Conservation (phyloP, 2,113 vertebrate genomes). For the Gnathonemus longibarbis region DNA sequence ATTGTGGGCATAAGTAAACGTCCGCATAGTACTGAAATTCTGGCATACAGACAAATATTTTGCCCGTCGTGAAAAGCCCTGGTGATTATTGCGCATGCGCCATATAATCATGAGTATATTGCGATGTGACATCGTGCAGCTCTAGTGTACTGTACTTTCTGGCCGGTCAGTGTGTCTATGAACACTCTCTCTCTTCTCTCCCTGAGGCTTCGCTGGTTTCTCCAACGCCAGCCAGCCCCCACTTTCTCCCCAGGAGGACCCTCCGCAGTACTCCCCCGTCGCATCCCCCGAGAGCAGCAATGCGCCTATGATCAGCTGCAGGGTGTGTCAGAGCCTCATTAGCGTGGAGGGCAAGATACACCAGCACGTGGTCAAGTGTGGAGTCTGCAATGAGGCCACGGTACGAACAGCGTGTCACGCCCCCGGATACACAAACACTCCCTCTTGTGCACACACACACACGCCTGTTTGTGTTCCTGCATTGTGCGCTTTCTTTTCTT, state of each 20-base stretch:
- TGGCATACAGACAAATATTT: too few species aligned
- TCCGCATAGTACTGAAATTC: too few species aligned
- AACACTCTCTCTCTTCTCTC: background rate
- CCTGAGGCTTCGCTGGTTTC: slow-evolving; percentile 70
- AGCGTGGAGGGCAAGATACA: slow-evolving; percentile 59
- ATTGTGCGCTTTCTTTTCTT: background rate
- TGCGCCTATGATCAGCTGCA: slow-evolving; percentile 71
- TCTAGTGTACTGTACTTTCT: background rate
- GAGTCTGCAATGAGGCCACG: slow-evolving; percentile 61
- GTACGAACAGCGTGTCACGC: slow-evolving; percentile 32
- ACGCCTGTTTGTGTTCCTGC: background rate
- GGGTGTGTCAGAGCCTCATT: slow-evolving; percentile 60
- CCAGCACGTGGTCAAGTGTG: slow-evolving; percentile 64
- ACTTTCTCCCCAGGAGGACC: slow-evolving; percentile 52
- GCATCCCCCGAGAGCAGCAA: slow-evolving; percentile 83
- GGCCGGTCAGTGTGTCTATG: background rate
- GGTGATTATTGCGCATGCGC: too few species aligned
- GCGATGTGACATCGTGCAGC: too few species aligned
- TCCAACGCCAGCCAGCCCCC: slow-evolving; percentile 52
- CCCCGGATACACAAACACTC: background rate
- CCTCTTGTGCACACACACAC: background rate
- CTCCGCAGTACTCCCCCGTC: slow-evolving; percentile 38
- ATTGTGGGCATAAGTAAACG: too few species aligned
- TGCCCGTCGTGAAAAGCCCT: too few species aligned
- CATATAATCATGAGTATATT: too few species aligned